Evolutionary conservation across 2,888 invertebrate species (phyloP), one percentile per base, ranked within the genome.

Genomic region (Eilema griseolum): DNA sequence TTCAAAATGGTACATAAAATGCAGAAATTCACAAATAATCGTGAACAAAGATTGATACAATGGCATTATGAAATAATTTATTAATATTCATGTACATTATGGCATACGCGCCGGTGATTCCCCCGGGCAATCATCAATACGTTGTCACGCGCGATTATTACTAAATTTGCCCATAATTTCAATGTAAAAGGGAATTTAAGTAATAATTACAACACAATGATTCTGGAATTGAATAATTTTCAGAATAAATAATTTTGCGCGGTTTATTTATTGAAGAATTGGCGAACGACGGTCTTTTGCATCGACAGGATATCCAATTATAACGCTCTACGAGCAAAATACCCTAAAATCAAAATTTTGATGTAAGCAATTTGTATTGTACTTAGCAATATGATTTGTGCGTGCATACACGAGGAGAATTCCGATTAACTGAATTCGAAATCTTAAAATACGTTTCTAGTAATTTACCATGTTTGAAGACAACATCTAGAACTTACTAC

Each of bases 1-100:
- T 57, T 14, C 12, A 57, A 24, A 57, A 57, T 24, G 11, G 12
- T 24, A 57, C 57, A 57, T 23, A 24, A 57, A 57, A 57, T 24
- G 57, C 24, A 24, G n/a, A 57, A 12, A 24, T 59, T 28, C 26
- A 59, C 16, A n/a, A 52, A 52, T 52, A n/a, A 46, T 20, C 7
- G 14, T 11, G 10, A 24, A 59, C 24, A 24, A 11, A 12, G 57
- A 59, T 61, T n/a, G 57, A 57, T 23, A 28, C 24, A 80, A 80
- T 70, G 65, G 31, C 66, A 70, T 74, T 59, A 67, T 60, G 31
- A 33, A 57, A 70, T 61, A 61, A 75, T 68, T 65, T 61, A 70
- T 69, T 75, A 75, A 75, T 73, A 77, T 83, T 73, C 78, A 77
- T 80, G 70, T 75, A 77, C 74, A 81, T 82, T 75, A 74, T 63